Conservation (phyloP, 1,140 invertebrate genomes). For the Sogatella furcifera region DNA sequence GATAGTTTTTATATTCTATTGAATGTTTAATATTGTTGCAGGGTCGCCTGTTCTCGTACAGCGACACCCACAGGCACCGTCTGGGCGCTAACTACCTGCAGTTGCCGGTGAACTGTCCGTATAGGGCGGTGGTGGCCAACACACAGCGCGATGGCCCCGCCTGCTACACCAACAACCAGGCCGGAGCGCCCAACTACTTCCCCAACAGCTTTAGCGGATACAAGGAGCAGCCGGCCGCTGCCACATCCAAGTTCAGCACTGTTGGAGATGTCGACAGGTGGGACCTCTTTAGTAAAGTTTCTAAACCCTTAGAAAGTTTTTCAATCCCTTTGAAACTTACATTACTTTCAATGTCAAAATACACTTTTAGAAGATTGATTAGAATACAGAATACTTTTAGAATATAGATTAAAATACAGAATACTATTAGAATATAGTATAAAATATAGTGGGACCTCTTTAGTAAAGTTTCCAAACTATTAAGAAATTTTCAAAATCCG, state of each 20-base stretch:
- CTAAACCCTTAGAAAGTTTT: no score
- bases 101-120: slow-evolving; percentile 92
- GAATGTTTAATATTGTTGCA: slow-evolving; percentile 31
- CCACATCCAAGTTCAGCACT: slow-evolving; percentile 27
- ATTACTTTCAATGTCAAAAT: no score
- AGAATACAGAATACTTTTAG: no score
- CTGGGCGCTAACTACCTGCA: slow-evolving; percentile 88
- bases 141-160: slow-evolving; percentile 83
- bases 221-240: slow-evolving; percentile 39
- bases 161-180: slow-evolving; percentile 47
- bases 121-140: slow-evolving; percentile 45
- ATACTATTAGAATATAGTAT: no score
- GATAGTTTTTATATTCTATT: no score
- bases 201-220: slow-evolving; percentile 92
- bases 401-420: no score
- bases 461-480: no score
- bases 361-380: no score
- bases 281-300: not conserved
- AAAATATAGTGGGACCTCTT: no score
- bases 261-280: slow-evolving; percentile 39
- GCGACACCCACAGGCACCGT: slow-evolving; percentile 88
- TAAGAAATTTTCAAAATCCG: no score
- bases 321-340: no score
- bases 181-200: slow-evolving; percentile 84
- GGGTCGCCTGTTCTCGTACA: slow-evolving; percentile 88